phyloP scores from a whole-genome alignment of 2,797 vertebrate species.

The Selene dorsalis region DNA sequence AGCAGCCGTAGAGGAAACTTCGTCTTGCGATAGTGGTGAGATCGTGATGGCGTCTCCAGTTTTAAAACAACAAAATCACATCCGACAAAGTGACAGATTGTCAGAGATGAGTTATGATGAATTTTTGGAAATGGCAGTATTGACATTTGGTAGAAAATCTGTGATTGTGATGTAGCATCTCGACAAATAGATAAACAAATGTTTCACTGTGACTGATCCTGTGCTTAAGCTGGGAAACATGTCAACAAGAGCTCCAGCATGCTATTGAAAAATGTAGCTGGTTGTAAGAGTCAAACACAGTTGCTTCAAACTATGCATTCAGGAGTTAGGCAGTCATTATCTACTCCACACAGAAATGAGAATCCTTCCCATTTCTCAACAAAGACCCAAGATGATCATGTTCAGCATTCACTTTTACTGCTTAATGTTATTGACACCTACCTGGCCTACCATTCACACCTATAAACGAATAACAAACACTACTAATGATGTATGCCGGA shows the following conservation, averaged over 20 bases:
- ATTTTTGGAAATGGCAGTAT: background rate
- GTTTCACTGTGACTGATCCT: background rate
- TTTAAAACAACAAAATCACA: background rate
- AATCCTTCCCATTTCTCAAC: background rate
- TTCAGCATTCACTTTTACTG: background rate
- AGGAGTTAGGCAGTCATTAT: background rate
- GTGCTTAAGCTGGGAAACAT: background rate
- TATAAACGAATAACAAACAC: background rate
- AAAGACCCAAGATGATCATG: background rate
- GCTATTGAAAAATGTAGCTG: background rate
- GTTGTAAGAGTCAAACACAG: background rate
- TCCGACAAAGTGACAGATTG: background rate
- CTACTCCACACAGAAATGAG: background rate
- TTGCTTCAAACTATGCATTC: background rate
- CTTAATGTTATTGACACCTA: background rate
- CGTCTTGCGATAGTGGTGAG: too few relatives aligned
- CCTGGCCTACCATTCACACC: background rate
- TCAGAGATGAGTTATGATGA: background rate
- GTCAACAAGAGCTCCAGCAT: background rate
- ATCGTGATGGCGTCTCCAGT: background rate
- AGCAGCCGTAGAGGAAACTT: background rate
- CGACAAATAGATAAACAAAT: background rate
- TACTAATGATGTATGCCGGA: background rate
- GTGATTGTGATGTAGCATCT: background rate
- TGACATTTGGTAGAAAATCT: background rate